These are phyloP conservation scores for Saccopteryx bilineata DNA, from an alignment of 2,113 vertebrate genomes.

Conservation along the genomic window DNA sequence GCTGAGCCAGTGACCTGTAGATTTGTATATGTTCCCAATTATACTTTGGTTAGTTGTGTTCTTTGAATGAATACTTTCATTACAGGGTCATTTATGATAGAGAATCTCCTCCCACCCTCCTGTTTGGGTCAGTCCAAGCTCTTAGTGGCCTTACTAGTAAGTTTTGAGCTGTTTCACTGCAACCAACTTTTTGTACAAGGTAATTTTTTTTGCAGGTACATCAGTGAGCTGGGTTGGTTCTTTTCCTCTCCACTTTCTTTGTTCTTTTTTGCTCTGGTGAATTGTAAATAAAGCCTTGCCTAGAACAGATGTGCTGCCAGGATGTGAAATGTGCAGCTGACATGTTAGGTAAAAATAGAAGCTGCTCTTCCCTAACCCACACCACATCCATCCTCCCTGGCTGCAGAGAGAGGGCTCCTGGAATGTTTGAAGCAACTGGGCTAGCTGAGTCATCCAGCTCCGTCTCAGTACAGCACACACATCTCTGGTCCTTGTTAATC, in stretches of 20 bases:
- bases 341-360: constrained; percentile 60
- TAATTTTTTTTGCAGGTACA: neutral
- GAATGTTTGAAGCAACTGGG: constrained; percentile 25
- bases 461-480: neutral
- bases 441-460: neutral
- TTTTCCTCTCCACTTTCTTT: neutral
- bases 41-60: neutral
- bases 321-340: neutral
- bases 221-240: neutral
- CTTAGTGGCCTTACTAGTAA: neutral
- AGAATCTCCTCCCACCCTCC: neutral
- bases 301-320: constrained; percentile 27
- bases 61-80: neutral
- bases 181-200: neutral
- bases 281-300: constrained; percentile 51
- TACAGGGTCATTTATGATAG: neutral
- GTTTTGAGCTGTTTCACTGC: neutral
- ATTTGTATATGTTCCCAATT: neutral
- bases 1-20: neutral
- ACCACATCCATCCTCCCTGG: neutral
- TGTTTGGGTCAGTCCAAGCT: neutral
- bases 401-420: neutral
- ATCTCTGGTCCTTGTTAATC: constrained; percentile 6
- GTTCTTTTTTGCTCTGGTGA: constrained; percentile 31
- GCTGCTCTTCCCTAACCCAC: neutral